A percentile compares a stretch with the other conserved stretches of the same genome.
These are phyloP conservation scores for Idaea aversata DNA, from an alignment of 2,888 invertebrate genomes.

Conservation along the genomic window DNA sequence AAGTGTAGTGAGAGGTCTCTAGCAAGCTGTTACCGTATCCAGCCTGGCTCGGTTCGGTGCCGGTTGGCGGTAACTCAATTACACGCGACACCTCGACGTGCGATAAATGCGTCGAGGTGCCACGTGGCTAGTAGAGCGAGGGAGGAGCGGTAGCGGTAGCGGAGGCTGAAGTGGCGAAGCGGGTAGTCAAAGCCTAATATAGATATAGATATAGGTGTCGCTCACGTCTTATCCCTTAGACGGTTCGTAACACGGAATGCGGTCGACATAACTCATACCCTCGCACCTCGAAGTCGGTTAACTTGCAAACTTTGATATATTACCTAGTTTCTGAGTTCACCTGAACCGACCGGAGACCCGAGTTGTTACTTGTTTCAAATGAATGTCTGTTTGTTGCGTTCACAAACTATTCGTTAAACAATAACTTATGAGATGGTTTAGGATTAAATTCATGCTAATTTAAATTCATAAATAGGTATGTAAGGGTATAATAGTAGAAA, in stretches of 20 bases:
- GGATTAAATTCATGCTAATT: neutral
- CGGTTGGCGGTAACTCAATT: neutral
- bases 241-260: constrained; percentile 46
- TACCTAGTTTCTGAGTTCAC: constrained; percentile 50
- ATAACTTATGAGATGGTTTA: neutral
- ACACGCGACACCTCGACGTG: constrained; percentile 42
- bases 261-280: constrained; percentile 73
- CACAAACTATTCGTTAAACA: constrained; percentile 20
- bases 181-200: neutral
- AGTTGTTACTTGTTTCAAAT: constrained; percentile 27
- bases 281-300: constrained; percentile 67
- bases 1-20: too few relatives aligned
- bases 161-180: neutral
- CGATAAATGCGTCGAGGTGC: constrained; percentile 58
- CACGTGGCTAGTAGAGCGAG: neutral
- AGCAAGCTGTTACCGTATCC: too few relatives aligned
- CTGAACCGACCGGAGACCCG: constrained; percentile 47
- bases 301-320: constrained; percentile 76
- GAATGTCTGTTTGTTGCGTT: constrained; percentile 26
- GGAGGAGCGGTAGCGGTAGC: too few relatives aligned
- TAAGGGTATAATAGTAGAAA: too few relatives aligned
- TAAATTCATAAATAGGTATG: too few relatives aligned
- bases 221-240: constrained; percentile 20
- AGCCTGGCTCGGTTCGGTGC: too few relatives aligned
- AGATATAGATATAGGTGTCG: constrained; percentile 10